Base-by-base conservation (phyloP, 2,113 vertebrate species). In the Bujurquina vittata region DNA sequence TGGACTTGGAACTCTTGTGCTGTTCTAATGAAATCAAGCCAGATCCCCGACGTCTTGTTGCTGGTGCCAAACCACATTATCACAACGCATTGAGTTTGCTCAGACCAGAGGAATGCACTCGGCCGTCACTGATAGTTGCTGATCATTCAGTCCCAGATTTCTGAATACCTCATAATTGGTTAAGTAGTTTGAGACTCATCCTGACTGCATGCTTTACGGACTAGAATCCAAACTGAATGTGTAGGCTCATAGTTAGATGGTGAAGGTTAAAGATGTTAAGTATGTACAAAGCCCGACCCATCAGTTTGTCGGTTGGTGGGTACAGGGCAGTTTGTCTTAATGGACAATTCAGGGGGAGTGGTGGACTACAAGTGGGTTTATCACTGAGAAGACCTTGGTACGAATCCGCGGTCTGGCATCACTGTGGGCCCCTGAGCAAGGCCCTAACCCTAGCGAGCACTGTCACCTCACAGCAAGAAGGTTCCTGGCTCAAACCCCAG, bases 1-100 rank as follows among this genome's bases (percentile, higher is more conserved):
- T 75, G 37, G 52, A 57, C 33, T 56, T 79, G 46, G 43, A 33
- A 49, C 10, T 26, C 46, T 12, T 22, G 22, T 33, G 15, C 79
- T 61, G 22, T 58, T 65, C 35, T 54, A 60, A 77, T 81, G 33
- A 81, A 61, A 58, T 17, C 56, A 59, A 63, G 76, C 54, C 33
- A 2, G 11, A 61, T 57, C 61, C 23, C 43, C 8, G 11, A 55
- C 65, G 69, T 79, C 22, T 79, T 52, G n/a, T 82, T 75, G 26
- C 37, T 20, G 12, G 18, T 59, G 69, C 69, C 77, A 80, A 57
- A 76, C 60, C 80, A 83, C 23, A 72, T 79, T 83, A 69, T 83
- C 65, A 67, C 54, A 65, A n/a, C 14, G 8, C 11, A 43, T 79
- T 35, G 26, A 17, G 23, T 72, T 52, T 52, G 15, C 43, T 31